A percentile compares a stretch with the other conserved stretches of the same genome.
Evolutionary conservation across 2,797 vertebrate species (phyloP).

Genomic region (Propithecus perrieri): DNA sequence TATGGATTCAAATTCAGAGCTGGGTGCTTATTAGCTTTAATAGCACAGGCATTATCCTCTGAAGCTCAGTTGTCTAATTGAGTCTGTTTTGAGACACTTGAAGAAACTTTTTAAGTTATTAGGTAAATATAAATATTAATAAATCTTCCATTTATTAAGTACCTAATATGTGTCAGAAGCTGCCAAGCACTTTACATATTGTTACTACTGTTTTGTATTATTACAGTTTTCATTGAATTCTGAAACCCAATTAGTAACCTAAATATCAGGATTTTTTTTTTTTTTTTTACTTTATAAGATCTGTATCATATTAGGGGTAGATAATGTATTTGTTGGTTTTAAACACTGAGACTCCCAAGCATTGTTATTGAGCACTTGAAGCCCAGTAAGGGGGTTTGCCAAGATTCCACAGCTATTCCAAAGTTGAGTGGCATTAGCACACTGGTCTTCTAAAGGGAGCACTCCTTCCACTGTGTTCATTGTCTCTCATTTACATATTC

Average conservation of each 20-base stretch:
- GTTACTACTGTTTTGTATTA: conserved; percentile 23
- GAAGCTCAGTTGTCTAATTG: not conserved
- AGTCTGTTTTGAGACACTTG: conserved; percentile 18
- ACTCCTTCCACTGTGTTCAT: not conserved
- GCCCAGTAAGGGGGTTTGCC: not conserved
- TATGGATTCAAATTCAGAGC: not conserved
- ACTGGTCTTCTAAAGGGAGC: conserved; percentile 10
- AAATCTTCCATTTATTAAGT: conserved; percentile 3
- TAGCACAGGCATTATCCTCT: not conserved
- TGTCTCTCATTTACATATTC: not conserved
- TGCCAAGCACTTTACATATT: not conserved
- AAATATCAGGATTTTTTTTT: not conserved
- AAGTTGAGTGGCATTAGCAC: not conserved
- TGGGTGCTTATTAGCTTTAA: not conserved
- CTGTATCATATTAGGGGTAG: not conserved
- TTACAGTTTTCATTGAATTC: conserved; percentile 6
- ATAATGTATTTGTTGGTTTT: conserved; percentile 10
- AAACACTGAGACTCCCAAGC: not conserved
- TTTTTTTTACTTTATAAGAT: not conserved
- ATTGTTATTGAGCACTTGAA: not conserved
- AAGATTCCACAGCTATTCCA: not conserved
- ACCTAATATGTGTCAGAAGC: not conserved
- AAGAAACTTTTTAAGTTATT: conserved; percentile 24
- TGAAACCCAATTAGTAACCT: not conserved
- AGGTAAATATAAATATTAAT: conserved; percentile 11